These are phyloP conservation scores for Drosophila fulvimacula DNA, from an alignment of 2,888 invertebrate species.

Conservation along the genomic window DNA sequence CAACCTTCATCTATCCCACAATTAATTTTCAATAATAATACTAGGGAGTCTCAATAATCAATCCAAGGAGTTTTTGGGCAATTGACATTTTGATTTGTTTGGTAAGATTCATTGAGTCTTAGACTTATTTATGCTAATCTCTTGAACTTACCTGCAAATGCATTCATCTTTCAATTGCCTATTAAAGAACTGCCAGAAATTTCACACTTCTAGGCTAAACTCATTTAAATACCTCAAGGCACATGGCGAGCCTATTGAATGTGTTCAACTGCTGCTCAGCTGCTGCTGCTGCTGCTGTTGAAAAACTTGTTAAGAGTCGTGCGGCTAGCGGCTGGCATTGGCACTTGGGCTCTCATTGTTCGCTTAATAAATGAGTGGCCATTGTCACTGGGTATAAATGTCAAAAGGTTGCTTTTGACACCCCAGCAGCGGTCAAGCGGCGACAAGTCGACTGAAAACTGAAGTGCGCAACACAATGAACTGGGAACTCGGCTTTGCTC, in stretches of 20 bases:
- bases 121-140: neutral
- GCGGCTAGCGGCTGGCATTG: slow-evolving; percentile 35
- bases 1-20: neutral
- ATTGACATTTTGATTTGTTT: neutral
- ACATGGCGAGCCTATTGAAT: slow-evolving; percentile 31
- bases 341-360: slow-evolving; percentile 69
- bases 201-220: slow-evolving; percentile 59
- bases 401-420: slow-evolving; percentile 76
- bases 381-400: slow-evolving; percentile 75
- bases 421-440: slow-evolving; percentile 68
- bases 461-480: slow-evolving; percentile 55
- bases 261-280: slow-evolving; percentile 52
- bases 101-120: slow-evolving; percentile 7
- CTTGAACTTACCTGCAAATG: slow-evolving; percentile 33
- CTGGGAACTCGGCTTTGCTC: slow-evolving; percentile 21
- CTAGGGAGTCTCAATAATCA: neutral
- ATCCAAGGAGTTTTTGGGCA: no score
- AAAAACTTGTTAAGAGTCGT: slow-evolving; percentile 52
- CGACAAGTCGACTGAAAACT: slow-evolving; percentile 55
- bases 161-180: neutral
- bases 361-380: slow-evolving; percentile 71
- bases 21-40: no score
- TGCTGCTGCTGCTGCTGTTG: slow-evolving; percentile 49
- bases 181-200: slow-evolving; percentile 23
- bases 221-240: slow-evolving; percentile 53